Conservation (phyloP, 2,113 vertebrate genomes). For the Rana temporaria region DNA sequence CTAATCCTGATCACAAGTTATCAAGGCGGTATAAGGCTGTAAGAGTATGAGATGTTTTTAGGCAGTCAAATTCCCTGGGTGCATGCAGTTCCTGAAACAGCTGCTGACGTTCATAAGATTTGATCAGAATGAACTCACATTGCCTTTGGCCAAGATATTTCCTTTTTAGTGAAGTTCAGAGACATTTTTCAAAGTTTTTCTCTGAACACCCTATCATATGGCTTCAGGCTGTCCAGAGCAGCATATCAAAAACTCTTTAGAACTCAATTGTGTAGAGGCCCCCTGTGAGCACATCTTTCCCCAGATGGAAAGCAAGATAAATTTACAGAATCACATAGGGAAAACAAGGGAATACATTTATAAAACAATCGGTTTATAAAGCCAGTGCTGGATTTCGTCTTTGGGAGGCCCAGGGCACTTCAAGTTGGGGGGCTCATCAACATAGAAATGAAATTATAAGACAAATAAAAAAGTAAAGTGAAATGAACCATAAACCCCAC, state of each 20-base stretch:
- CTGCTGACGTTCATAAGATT: slow-evolving; percentile 19
- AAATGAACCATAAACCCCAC: no score
- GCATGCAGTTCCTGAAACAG: background rate
- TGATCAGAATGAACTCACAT: slow-evolving; percentile 13
- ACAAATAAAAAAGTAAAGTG: no score
- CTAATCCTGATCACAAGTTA: slow-evolving; percentile 29
- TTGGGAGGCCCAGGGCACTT: no score
- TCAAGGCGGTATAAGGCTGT: slow-evolving; percentile 12
- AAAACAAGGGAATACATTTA: no score
- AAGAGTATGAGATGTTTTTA: background rate
- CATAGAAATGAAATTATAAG: no score
- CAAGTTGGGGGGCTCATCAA: no score
- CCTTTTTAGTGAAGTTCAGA: slow-evolving; percentile 8
- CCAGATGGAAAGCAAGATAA: no score
- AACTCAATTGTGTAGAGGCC: background rate
- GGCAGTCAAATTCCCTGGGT: slow-evolving; percentile 33
- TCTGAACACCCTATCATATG: background rate
- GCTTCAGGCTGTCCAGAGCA: background rate
- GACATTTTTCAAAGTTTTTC: slow-evolving; percentile 12
- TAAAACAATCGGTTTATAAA: no score
- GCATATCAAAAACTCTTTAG: background rate
- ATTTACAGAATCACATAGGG: no score
- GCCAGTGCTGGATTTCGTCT: no score
- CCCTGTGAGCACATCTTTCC: no score
- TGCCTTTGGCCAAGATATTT: slow-evolving; percentile 24